phyloP scores from a whole-genome alignment of 2,888 invertebrate species.

The Xestia c-nigrum region DNA sequence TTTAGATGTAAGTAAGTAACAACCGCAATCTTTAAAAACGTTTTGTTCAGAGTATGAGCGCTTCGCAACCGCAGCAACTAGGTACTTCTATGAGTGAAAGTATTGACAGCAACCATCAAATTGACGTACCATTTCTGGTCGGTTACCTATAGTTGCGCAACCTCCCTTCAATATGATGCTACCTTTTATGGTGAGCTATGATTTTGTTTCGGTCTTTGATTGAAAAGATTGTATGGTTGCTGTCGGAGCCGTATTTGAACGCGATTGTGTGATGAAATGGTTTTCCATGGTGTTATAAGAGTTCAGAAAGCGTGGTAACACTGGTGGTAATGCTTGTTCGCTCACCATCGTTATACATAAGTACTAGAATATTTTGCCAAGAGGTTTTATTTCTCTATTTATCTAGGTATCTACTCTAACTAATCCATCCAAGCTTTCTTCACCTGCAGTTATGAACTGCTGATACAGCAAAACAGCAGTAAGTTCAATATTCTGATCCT shows the following conservation, averaged over 20 bases:
- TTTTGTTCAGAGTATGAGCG: conserved; percentile 61
- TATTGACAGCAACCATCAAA: conserved; percentile 59
- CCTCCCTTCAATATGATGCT: conserved; percentile 54
- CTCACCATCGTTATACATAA: not conserved
- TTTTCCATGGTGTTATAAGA: conserved; percentile 17
- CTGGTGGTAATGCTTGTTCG: conserved; percentile 1
- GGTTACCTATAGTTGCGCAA: conserved; percentile 66
- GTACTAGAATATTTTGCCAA: not conserved
- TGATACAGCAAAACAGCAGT: not conserved
- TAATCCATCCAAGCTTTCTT: not conserved
- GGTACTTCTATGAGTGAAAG: conserved; percentile 69
- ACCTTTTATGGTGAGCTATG: conserved; percentile 58
- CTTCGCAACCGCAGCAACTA: conserved; percentile 16
- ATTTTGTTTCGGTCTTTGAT: conserved; percentile 54
- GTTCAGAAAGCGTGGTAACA: conserved; percentile 31
- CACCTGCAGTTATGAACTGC: too few relatives aligned
- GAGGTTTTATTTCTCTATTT: not conserved
- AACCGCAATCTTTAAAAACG: conserved; percentile 35
- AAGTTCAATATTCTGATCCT: not conserved
- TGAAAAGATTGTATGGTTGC: conserved; percentile 55
- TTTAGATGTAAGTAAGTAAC: conserved; percentile 2
- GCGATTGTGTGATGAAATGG: conserved; percentile 40
- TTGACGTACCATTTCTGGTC: conserved; percentile 56
- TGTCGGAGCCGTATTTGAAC: conserved; percentile 4
- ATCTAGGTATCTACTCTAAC: too few relatives aligned